A percentile compares a stretch with the other conserved stretches of the same genome.
Evolutionary conservation across 2,888 invertebrate species (phyloP).

Genomic region (Morpho deidamia): DNA sequence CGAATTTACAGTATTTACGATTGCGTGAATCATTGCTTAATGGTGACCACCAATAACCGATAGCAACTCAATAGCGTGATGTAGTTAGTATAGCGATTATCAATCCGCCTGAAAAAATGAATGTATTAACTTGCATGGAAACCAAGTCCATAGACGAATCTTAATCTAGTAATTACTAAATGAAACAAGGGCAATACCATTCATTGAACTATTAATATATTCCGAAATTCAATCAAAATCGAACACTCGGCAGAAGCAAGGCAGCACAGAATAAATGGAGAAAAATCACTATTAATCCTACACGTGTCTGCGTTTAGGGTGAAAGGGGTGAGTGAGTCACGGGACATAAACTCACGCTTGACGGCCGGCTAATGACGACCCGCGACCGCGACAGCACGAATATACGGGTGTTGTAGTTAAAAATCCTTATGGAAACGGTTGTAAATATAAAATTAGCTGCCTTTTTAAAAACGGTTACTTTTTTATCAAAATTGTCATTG

Average conservation of each 20-base stretch:
- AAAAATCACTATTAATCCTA: slow-evolving; percentile 70
- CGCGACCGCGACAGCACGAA: slow-evolving; percentile 27
- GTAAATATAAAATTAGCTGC: not conserved
- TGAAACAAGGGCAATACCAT: not conserved
- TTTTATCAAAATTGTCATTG: no score
- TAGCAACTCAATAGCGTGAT: no score
- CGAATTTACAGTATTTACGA: no score
- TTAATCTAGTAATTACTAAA: no score
- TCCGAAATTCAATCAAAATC: slow-evolving; percentile 16
- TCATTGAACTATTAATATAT: slow-evolving; percentile 6
- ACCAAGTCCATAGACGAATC: no score
- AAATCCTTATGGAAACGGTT: not conserved
- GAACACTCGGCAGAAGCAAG: slow-evolving; percentile 15
- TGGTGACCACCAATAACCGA: no score
- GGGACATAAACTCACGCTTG: slow-evolving; percentile 71
- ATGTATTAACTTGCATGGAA: no score
- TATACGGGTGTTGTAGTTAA: slow-evolving; percentile 9
- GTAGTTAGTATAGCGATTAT: no score
- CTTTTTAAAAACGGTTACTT: not conserved
- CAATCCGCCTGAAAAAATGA: no score
- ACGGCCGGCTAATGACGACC: slow-evolving; percentile 56
- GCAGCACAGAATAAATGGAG: slow-evolving; percentile 37
- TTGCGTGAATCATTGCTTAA: no score
- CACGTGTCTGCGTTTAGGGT: slow-evolving; percentile 72
- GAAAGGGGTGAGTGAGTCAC: slow-evolving; percentile 66